These are phyloP conservation scores for Dolichallabes microphthalmus DNA, from an alignment of 2,113 vertebrate species.

Conservation along the genomic window DNA sequence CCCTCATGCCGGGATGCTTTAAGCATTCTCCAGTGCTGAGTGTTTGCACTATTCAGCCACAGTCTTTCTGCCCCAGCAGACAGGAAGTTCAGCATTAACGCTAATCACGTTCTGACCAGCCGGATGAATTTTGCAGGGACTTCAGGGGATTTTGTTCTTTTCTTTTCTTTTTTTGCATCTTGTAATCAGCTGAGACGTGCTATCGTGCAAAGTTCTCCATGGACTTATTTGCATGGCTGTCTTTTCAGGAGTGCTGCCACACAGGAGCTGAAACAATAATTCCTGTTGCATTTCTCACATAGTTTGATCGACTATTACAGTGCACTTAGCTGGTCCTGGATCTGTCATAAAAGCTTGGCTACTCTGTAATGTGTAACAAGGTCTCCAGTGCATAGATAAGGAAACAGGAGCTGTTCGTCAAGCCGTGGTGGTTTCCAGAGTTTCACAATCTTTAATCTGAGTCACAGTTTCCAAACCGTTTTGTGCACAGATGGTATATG, in stretches of 20 bases:
- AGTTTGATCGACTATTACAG: background rate
- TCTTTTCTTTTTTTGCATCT: background rate
- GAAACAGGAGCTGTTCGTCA: slow-evolving; percentile 42
- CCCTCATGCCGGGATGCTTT: background rate
- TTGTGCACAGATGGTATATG: slow-evolving; percentile 7
- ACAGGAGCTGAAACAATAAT: background rate
- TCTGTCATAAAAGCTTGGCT: background rate
- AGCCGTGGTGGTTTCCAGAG: slow-evolving; percentile 41
- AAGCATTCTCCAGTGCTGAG: slow-evolving; percentile 12
- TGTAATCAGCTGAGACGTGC: background rate
- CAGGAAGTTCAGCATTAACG: slow-evolving; percentile 30
- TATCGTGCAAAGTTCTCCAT: slow-evolving; percentile 3
- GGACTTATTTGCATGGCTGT: background rate
- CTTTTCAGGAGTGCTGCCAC: background rate
- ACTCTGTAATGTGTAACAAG: background rate
- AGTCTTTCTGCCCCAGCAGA: slow-evolving; percentile 19
- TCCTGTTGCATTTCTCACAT: background rate
- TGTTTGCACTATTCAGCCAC: slow-evolving; percentile 12
- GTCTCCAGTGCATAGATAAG: slow-evolving; percentile 15
- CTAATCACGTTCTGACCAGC: slow-evolving; percentile 16
- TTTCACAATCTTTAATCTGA: slow-evolving; percentile 44
- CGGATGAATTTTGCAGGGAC: slow-evolving; percentile 23
- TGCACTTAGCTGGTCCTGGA: background rate
- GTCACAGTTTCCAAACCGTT: slow-evolving; percentile 28
- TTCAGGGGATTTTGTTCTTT: background rate